These are phyloP conservation scores for Gallinago solitaria DNA, from an alignment of 2,797 vertebrate genomes.

Conservation along the genomic window DNA sequence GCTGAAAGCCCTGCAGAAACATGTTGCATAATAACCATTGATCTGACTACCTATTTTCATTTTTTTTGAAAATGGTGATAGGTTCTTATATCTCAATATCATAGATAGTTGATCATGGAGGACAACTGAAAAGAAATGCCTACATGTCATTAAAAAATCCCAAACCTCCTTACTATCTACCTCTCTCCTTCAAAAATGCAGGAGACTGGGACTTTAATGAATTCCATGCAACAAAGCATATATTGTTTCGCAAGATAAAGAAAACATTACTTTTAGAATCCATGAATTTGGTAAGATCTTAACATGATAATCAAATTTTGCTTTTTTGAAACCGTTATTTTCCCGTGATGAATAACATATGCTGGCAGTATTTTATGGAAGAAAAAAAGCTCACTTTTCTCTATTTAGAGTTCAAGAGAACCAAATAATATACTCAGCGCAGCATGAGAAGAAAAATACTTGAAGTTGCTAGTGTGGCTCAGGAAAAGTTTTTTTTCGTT, in stretches of 20 bases:
- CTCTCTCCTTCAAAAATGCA: neutral
- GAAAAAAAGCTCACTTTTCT: neutral
- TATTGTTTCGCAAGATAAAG: neutral
- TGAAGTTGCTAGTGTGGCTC: neutral
- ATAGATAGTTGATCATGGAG: neutral
- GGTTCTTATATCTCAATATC: neutral
- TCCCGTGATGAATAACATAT: neutral
- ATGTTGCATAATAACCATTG: neutral
- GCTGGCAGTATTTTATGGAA: neutral
- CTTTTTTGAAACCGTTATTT: neutral
- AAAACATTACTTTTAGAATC: neutral
- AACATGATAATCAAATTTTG: neutral
- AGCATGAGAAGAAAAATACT: constrained; percentile 41
- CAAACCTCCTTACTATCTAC: neutral
- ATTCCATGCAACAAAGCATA: neutral
- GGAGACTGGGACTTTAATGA: neutral
- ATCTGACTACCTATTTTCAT: neutral
- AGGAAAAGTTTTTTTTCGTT: neutral
- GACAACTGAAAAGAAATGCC: neutral
- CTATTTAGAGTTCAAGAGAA: neutral
- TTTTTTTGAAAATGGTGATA: neutral
- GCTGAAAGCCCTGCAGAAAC: neutral
- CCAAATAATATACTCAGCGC: neutral
- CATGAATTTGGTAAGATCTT: neutral
- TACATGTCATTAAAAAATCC: neutral